Percentiles rank a stretch among this genome's conserved stretches.
phyloP scores from a whole-genome alignment of 2,888 invertebrate genomes.

The Tolmerus cingulatus region DNA sequence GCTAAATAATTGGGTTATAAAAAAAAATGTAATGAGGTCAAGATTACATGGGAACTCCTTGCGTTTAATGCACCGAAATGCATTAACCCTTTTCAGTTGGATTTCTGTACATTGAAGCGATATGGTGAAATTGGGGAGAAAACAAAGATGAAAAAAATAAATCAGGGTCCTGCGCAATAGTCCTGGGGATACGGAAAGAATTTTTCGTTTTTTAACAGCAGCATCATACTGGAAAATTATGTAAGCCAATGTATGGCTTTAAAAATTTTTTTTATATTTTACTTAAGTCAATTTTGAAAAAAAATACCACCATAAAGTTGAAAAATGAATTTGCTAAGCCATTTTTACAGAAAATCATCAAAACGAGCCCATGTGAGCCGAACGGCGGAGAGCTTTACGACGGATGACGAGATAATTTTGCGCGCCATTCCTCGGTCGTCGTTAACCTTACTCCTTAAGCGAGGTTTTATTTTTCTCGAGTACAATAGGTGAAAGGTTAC shows the following conservation, averaged over 20 bases:
- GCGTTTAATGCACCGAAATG: background rate
- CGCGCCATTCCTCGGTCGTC: background rate
- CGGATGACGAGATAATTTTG: conserved; percentile 20
- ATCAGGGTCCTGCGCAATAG: background rate
- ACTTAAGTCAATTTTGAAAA: background rate
- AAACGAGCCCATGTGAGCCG: background rate
- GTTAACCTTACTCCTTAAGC: background rate
- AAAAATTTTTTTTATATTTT: background rate
- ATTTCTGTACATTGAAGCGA: background rate
- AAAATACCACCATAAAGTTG: background rate
- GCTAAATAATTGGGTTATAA: background rate
- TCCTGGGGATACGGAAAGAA: background rate
- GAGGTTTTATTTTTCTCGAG: no score
- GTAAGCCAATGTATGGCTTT: background rate
- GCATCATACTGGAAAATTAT: background rate
- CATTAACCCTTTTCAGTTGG: background rate
- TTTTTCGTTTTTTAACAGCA: background rate
- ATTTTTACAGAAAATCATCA: background rate
- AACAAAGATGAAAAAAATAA: background rate
- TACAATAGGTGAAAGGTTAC: background rate
- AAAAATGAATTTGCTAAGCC: background rate
- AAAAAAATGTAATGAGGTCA: background rate
- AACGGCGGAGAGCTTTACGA: background rate
- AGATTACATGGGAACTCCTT: background rate
- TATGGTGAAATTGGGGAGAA: background rate